These are phyloP conservation scores for Drosophila littoralis DNA, from an alignment of 1,140 invertebrate genomes.

Conservation along the genomic window DNA sequence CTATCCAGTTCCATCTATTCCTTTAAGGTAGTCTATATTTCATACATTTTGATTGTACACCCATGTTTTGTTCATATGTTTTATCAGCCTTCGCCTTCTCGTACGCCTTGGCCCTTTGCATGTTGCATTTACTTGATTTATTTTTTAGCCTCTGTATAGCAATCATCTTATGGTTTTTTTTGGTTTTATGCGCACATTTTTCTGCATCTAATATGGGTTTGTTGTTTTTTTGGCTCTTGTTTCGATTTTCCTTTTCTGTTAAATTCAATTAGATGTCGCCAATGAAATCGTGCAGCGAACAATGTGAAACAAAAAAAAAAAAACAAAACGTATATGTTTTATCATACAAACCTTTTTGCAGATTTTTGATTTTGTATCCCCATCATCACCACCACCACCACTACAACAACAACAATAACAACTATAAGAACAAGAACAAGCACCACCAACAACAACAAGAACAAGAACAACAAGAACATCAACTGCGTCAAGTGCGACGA, in stretches of 20 bases:
- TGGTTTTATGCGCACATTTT: conserved; percentile 69
- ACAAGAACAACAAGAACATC: conserved; percentile 63
- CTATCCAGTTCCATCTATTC: conserved; percentile 11
- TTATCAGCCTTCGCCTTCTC: conserved; percentile 9
- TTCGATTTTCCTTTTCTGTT: conserved; percentile 15
- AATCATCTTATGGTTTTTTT: conserved; percentile 15
- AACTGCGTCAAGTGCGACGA: conserved; percentile 79
- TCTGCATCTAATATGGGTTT: conserved; percentile 64
- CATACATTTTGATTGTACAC: conserved; percentile 52
- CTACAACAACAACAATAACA: conserved; percentile 64
- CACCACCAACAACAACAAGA: conserved; percentile 58
- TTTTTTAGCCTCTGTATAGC: conserved; percentile 25
- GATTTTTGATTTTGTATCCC: conserved; percentile 83
- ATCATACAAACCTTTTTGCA: conserved; percentile 80
- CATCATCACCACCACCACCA: conserved; percentile 80
- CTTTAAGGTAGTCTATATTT: conserved; percentile 4
- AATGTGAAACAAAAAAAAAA: conserved; percentile 36
- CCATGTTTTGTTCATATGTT: conserved; percentile 16
- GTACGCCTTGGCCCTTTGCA: conserved; percentile 19
- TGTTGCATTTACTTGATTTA: conserved; percentile 42
- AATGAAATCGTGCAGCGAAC: conserved; percentile 22
- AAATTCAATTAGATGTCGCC: conserved; percentile 40
- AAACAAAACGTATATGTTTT: conserved; percentile 67
- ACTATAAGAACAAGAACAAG: conserved; percentile 66
- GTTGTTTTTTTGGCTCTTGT: conserved; percentile 40